Evolutionary conservation across 2,888 invertebrate genomes (phyloP), one percentile per base, ranked within the genome.

Genomic region (Mesochorus sp.): DNA sequence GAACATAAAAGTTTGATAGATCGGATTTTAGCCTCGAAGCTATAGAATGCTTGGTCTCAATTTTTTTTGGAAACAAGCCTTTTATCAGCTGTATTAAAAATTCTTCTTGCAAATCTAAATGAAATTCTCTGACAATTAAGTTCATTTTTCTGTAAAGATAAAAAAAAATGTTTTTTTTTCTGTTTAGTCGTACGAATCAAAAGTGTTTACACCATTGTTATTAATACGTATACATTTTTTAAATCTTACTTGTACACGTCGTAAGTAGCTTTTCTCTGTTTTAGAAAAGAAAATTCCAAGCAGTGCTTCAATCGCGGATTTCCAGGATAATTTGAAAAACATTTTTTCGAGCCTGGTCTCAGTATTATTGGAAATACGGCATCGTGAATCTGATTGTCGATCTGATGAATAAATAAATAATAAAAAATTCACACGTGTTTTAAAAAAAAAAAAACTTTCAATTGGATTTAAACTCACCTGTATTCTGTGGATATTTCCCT

Each of bases 341-440:
- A 83, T 55, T 87, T 86, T 61, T 88, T 83, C 0, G 95, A 94
- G 0, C 93, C 93, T 0, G 95, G 94, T 84, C 94, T 92, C 10
- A 95, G 85, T 6, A 95, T 94, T 42, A 94, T 93, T 0, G 95
- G 95, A 86, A 95, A 95, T 39, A 94, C 93, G 10, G 95, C 94
- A 85, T 95, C 95, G 61, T 92, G 92, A 77, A 95, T 88, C 90
- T 95, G 95, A 89, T 96, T 96, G 90, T 97, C 97, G 76, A 97
- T 92, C 93, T 97, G 93, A 21, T 93, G 87, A n/a, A n/a, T n/a
- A n/a, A n/a, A n/a, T n/a, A n/a, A n/a, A n/a, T n/a, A n/a, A n/a
- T n/a, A n/a, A n/a, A n/a, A n/a, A n/a, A n/a, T n/a, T n/a, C n/a
- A n/a, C n/a, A n/a, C n/a, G n/a, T n/a, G n/a, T n/a, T n/a, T n/a